phyloP scores from a whole-genome alignment of 2,888 invertebrate species.

The Aphodius sticticus region DNA sequence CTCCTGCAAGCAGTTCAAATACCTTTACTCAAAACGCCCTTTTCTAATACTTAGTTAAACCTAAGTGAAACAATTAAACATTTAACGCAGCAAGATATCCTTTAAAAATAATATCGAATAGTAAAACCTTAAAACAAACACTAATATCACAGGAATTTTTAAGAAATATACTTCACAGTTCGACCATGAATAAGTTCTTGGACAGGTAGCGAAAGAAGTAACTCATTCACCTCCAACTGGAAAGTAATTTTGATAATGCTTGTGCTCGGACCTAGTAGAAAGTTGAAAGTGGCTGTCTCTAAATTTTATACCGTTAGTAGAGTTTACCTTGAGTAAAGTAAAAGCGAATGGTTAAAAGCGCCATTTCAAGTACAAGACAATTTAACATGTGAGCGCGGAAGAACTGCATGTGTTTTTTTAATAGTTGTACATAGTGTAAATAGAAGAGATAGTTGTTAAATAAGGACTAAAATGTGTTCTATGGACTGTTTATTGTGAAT shows the following conservation, averaged over 20 bases:
- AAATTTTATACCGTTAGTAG: constrained; percentile 37
- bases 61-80: no score
- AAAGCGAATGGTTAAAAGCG: constrained; percentile 39
- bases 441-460: not conserved
- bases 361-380: constrained; percentile 7
- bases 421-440: constrained; percentile 23
- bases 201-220: not conserved
- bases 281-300: constrained; percentile 27
- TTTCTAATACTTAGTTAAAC: no score
- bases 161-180: not conserved
- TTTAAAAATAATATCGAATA: not conserved
- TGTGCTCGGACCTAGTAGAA: constrained; percentile 6
- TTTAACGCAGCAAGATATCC: no score
- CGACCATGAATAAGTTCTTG: not conserved
- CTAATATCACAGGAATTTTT: not conserved
- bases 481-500: not conserved
- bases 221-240: not conserved
- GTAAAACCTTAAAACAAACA: not conserved
- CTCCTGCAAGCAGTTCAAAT: not conserved
- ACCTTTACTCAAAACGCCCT: not conserved
- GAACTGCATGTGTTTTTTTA: not conserved
- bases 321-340: constrained; percentile 47
- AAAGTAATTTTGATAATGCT: constrained; percentile 30
- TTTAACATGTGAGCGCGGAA: not conserved
- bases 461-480: constrained; percentile 9